phyloP scores from a whole-genome alignment of 2,888 invertebrate genomes.

The Eurytoma californica region DNA sequence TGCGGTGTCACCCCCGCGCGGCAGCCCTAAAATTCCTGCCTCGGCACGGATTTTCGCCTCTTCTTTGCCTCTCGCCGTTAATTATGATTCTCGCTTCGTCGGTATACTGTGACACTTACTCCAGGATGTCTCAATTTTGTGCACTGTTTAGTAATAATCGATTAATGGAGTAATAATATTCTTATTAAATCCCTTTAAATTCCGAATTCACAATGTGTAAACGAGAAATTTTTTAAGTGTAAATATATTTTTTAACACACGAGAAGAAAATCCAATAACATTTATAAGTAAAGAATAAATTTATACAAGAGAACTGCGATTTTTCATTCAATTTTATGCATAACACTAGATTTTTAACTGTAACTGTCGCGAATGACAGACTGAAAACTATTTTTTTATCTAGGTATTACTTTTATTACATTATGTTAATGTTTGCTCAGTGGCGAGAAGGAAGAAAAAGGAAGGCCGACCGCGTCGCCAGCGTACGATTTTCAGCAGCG shows the following conservation, averaged over 20 bases:
- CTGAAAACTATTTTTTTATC: no score
- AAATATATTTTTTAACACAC: background rate
- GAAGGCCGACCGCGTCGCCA: constrained; percentile 92
- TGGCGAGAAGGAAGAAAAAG: constrained; percentile 89
- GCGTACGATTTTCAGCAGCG: constrained; percentile 94
- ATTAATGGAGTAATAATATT: background rate
- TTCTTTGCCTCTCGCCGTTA: background rate
- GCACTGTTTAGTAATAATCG: background rate
- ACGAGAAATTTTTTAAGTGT: background rate
- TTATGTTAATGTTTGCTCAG: constrained; percentile 74
- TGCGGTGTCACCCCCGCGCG: background rate
- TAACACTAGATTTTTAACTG: no score
- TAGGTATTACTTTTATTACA: background rate
- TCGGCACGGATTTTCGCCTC: no score
- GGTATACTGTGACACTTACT: no score
- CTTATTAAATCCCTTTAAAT: no score
- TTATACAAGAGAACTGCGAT: no score
- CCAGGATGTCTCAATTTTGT: background rate
- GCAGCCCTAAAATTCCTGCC: constrained; percentile 1
- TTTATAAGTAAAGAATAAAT: no score
- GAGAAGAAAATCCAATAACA: no score
- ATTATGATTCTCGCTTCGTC: background rate
- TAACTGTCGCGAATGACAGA: no score
- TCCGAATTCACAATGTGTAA: no score
- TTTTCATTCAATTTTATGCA: no score